These are phyloP conservation scores for Dynastes maya DNA, from an alignment of 2,888 invertebrate species.

Conservation along the genomic window DNA sequence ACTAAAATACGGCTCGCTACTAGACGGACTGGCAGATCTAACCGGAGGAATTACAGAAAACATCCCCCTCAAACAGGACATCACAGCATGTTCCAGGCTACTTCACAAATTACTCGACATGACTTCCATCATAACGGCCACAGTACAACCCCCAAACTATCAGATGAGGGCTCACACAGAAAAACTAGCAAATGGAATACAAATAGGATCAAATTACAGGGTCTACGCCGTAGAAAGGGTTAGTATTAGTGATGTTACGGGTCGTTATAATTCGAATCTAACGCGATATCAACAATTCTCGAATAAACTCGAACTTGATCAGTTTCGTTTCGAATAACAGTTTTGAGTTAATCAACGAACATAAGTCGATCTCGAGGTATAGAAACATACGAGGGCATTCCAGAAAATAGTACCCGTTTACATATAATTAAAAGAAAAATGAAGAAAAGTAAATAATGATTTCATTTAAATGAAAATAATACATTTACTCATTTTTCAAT, in stretches of 20 bases:
- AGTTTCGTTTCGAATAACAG: too few relatives aligned
- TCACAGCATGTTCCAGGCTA: constrained; percentile 78
- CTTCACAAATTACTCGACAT: constrained; percentile 83
- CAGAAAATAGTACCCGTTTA: too few relatives aligned
- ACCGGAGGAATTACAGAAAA: constrained; percentile 93
- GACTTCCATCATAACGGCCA: constrained; percentile 89
- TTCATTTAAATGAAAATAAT: too few relatives aligned
- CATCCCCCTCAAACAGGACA: constrained; percentile 81
- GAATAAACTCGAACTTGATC: too few relatives aligned
- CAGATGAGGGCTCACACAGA: constrained; percentile 70
- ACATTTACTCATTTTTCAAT: too few relatives aligned
- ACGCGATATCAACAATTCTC: too few relatives aligned
- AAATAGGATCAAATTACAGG: constrained; percentile 86
- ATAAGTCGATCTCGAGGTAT: too few relatives aligned
- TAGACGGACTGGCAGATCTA: constrained; percentile 90
- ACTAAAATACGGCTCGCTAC: constrained; percentile 90
- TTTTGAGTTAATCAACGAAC: too few relatives aligned
- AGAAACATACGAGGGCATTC: too few relatives aligned
- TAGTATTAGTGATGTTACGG: constrained; percentile 59
- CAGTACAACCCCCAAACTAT: constrained; percentile 74
- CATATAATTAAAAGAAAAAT: too few relatives aligned
- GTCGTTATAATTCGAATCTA: too few relatives aligned
- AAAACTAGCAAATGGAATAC: constrained; percentile 78
- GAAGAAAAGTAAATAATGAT: too few relatives aligned
- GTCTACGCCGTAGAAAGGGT: constrained; percentile 83